Conservation (phyloP, 2,888 invertebrate species). For the Sepioteuthis lessoniana region DNA sequence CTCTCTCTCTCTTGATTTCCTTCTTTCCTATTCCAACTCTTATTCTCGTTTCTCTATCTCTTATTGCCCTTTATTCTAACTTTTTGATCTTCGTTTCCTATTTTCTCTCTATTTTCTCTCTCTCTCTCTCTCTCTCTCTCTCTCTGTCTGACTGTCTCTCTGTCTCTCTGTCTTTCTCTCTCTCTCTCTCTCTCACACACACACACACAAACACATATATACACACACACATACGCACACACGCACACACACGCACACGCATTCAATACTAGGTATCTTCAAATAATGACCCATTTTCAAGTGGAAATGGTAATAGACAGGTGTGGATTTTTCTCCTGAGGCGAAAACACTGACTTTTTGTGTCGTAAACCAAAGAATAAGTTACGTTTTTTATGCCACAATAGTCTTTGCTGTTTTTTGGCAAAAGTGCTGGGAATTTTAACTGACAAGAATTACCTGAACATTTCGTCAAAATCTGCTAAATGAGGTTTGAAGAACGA, state of each 20-base stretch:
- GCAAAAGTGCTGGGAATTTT: neutral
- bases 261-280: no score
- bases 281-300: neutral
- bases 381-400: no score
- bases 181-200: no score
- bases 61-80: neutral
- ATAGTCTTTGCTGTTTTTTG: neutral
- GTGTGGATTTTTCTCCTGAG: no score
- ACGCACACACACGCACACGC: no score
- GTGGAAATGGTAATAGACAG: neutral
- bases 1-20: neutral
- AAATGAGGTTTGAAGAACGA: neutral
- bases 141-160: neutral
- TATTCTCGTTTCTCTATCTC: neutral
- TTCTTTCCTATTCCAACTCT: neutral
- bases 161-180: no score
- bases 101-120: neutral
- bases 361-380: no score
- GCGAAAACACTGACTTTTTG: no score
- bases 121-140: neutral
- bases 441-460: neutral
- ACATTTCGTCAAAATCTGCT: neutral
- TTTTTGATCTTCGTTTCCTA: neutral
- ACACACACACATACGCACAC: no score
- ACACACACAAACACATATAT: no score